phyloP scores from a whole-genome alignment of 2,113 vertebrate species.

The Xenopus tropicalis region UCB_Xtro_10.0 CM004445.2:145824001-145824500 shows the following conservation, averaged over 20 bases:
- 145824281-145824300: neutral
- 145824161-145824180: neutral
- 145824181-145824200: neutral
- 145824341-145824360: no score
- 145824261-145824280: neutral
- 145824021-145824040: slow-evolving; percentile 49
- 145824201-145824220: neutral
- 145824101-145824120: slow-evolving; percentile 39
- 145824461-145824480: no score
- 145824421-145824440: no score
- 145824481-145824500: no score
- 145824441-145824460: no score
- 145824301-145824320: neutral
- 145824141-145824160: slow-evolving; percentile 17
- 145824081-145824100: neutral
- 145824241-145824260: neutral
- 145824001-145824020: slow-evolving; percentile 47
- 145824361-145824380: no score
- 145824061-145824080: neutral
- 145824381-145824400: no score
- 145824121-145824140: slow-evolving; percentile 35
- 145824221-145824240: slow-evolving; percentile 1
- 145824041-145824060: slow-evolving; percentile 52
- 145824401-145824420: no score
- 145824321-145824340: neutral